Evolutionary conservation across 2,888 invertebrate species (phyloP).

Genomic region (Teleogryllus oceanicus): DNA sequence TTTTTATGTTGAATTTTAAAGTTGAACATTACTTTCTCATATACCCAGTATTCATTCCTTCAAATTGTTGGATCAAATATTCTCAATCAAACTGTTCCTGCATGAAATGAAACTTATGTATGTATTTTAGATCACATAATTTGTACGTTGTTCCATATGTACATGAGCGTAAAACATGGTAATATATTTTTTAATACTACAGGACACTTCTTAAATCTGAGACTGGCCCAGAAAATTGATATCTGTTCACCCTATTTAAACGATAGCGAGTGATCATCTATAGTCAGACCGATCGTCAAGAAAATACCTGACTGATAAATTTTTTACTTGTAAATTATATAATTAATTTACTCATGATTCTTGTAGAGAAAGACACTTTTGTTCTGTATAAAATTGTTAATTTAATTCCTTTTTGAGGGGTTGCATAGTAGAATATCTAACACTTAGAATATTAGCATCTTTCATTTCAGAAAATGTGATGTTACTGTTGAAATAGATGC

Average conservation of each 20-base stretch:
- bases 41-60: slow-evolving; percentile 3
- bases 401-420: neutral
- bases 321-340: neutral
- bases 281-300: slow-evolving; percentile 6
- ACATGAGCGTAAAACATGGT: neutral
- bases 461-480: slow-evolving; percentile 25
- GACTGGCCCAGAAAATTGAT: slow-evolving; percentile 18
- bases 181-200: slow-evolving; percentile 6
- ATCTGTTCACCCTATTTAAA: slow-evolving; percentile 2
- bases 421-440: slow-evolving; percentile 18
- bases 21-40: neutral
- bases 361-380: neutral
- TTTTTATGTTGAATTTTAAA: neutral
- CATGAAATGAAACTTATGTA: neutral
- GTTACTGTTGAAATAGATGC: slow-evolving; percentile 30
- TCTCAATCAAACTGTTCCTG: neutral
- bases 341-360: neutral
- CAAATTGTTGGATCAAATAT: neutral
- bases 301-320: slow-evolving; percentile 8
- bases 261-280: slow-evolving; percentile 6
- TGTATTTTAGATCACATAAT: slow-evolving; percentile 5
- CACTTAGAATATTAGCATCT: neutral
- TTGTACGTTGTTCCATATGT: neutral
- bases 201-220: neutral
- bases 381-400: slow-evolving; percentile 9